Percentiles rank a stretch among this genome's conserved stretches.
These are phyloP conservation scores for Marasmarcha lunaedactyla DNA, from an alignment of 2,888 invertebrate species.

Conservation along the genomic window DNA sequence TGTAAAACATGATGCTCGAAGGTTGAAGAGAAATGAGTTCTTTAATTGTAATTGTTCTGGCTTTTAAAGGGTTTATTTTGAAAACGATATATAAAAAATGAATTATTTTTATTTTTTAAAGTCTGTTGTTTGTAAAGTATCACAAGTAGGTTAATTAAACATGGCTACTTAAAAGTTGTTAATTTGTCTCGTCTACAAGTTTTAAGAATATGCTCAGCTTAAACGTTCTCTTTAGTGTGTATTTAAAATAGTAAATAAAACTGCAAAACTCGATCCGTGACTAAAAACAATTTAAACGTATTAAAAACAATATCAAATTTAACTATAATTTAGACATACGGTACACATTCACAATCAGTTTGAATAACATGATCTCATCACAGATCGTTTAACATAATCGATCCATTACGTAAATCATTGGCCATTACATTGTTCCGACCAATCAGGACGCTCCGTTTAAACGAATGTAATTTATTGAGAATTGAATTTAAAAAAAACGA, in stretches of 20 bases:
- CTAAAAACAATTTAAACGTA: constrained; percentile 4
- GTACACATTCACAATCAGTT: background rate
- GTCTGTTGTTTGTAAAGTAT: no score
- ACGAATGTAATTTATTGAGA: constrained; percentile 53
- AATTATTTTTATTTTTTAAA: no score
- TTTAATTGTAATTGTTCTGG: background rate
- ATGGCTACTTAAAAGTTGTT: no score
- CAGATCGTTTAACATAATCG: constrained; percentile 64
- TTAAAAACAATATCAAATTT: constrained; percentile 6
- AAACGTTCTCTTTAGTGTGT: no score
- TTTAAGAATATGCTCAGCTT: no score
- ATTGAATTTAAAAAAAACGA: constrained; percentile 51
- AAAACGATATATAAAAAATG: no score
- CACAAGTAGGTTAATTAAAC: no score
- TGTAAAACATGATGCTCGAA: constrained; percentile 23
- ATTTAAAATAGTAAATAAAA: no score
- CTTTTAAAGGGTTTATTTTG: background rate
- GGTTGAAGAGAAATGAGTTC: constrained; percentile 6
- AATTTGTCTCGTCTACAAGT: no score
- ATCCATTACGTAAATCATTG: constrained; percentile 48
- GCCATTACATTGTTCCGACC: constrained; percentile 41
- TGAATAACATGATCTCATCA: constrained; percentile 47
- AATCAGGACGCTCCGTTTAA: constrained; percentile 42
- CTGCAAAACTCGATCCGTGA: no score
- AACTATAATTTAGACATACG: background rate